A percentile compares a stretch with the other conserved stretches of the same genome.
Evolutionary conservation across 2,113 vertebrate genomes (phyloP).

Genomic region (Microtus oregoni): DNA sequence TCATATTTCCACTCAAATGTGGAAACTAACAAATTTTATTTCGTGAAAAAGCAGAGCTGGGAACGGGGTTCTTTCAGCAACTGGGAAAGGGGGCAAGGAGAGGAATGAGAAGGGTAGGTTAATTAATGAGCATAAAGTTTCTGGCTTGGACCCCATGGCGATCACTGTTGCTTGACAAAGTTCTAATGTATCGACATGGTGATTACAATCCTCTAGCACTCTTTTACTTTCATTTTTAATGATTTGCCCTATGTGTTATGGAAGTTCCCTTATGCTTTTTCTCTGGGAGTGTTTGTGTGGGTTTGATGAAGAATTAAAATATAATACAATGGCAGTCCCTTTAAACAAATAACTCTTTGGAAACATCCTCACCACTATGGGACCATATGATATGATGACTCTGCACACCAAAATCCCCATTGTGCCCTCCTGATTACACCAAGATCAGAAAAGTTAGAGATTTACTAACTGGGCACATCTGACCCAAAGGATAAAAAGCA

Average conservation of each 20-base stretch:
- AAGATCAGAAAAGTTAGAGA: background rate
- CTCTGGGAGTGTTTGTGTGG: background rate
- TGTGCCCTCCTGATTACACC: background rate
- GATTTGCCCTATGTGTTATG: background rate
- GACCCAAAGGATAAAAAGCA: background rate
- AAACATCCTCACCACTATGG: background rate
- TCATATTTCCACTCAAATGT: background rate
- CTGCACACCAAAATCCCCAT: background rate
- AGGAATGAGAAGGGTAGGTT: background rate
- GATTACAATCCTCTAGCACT: background rate
- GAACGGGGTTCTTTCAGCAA: background rate
- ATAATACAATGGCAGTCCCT: background rate
- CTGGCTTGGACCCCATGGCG: background rate
- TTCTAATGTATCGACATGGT: background rate
- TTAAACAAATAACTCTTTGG: background rate
- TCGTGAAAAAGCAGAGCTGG: background rate
- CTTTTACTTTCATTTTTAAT: background rate
- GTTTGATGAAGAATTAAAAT: background rate
- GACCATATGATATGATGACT: background rate
- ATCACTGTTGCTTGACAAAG: background rate
- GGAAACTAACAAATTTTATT: background rate
- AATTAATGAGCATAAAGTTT: background rate
- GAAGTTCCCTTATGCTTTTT: background rate
- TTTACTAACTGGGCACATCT: background rate
- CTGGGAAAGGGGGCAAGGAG: background rate